A percentile compares a stretch with the other conserved stretches of the same genome.
Conservation (phyloP, 23 tunicate species). For the Phallusia fumigata region DNA sequence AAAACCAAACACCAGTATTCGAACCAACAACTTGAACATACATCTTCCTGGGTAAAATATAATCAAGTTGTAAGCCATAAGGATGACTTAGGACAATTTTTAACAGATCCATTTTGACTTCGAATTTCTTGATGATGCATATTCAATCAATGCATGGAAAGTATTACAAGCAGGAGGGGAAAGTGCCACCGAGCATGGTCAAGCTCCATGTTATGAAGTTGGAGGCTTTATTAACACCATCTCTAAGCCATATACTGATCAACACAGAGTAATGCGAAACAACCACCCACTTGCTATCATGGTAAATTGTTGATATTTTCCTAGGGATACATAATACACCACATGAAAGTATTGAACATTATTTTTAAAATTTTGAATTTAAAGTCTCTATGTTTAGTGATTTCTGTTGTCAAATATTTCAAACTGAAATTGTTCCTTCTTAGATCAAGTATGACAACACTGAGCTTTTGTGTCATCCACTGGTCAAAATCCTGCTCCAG, state of each 20-base stretch:
- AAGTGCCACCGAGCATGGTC: not conserved
- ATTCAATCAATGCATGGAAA: constrained; percentile 31
- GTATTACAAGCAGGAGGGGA: constrained; percentile 11
- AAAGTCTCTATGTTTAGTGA: too few species aligned
- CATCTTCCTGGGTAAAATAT: too few species aligned
- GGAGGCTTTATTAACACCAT: not conserved
- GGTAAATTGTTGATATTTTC: constrained; percentile 19
- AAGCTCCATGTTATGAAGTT: constrained; percentile 18
- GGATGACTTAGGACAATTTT: not conserved
- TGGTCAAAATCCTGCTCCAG: constrained; percentile 13
- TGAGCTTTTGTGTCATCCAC: constrained; percentile 27
- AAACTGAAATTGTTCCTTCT: not conserved
- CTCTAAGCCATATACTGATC: constrained; percentile 6
- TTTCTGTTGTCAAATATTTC: too few species aligned
- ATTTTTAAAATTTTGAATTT: too few species aligned
- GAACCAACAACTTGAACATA: too few species aligned
- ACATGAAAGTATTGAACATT: too few species aligned
- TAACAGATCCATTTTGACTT: constrained; percentile 27
- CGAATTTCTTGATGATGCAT: constrained; percentile 49
- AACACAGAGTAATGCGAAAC: constrained; percentile 3
- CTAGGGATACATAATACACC: too few species aligned
- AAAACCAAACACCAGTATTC: too few species aligned
- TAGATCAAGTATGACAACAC: constrained; percentile 9
- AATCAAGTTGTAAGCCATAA: too few species aligned
- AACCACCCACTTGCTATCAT: constrained; percentile 29